Base-by-base conservation (phyloP, 2,113 vertebrate genomes). In the Chaetodon trifascialis region DNA sequence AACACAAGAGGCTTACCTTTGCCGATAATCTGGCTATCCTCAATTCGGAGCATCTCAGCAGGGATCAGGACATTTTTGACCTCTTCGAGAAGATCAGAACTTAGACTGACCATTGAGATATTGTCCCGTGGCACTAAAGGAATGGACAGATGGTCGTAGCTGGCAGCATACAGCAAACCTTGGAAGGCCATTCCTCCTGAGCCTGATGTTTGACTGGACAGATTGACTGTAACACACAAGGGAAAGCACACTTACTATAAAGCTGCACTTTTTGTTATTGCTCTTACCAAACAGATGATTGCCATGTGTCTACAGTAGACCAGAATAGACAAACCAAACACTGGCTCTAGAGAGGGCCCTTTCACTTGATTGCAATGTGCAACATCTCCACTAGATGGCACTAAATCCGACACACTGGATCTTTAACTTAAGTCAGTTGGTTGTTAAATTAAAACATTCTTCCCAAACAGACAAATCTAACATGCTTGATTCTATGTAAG, bases 21-120 rank as follows among this genome's bases (percentile, higher is more conserved):
- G 89, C 98, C 98, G 17, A 99, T 98, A 83, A 99, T 91, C 85
- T 76, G 95, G 71, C 95, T 94, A 15, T 94, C 88, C 69, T 97
- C 96, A 38, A 95, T 94, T 56, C 94, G 21, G 16, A 99, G 95
- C 74, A 47, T 93, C 11, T 97, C 95, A 4, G 96, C 92, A 0
- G 97, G 96, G 89, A 99, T 98, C 80, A 99, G 94, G 73, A 99
- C 96, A 46, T 98, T 97, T 93, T 98, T 99, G 88, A 99, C 98
- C 74, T 99, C 97, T 49, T 97, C 96, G 81, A 99, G 94, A 49
- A 99, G 94, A 19, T 92, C 93, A 0, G 94, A 89, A 11, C 86
- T 94, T 51, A 99, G 91, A 36, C 95, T 94, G 64, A 95, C 91
- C 74, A 96, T 85, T 34, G 94, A 96, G 80, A 95, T 92, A 38